Conservation (phyloP, 2,888 invertebrate genomes). For the Eupithecia inturbata region DNA sequence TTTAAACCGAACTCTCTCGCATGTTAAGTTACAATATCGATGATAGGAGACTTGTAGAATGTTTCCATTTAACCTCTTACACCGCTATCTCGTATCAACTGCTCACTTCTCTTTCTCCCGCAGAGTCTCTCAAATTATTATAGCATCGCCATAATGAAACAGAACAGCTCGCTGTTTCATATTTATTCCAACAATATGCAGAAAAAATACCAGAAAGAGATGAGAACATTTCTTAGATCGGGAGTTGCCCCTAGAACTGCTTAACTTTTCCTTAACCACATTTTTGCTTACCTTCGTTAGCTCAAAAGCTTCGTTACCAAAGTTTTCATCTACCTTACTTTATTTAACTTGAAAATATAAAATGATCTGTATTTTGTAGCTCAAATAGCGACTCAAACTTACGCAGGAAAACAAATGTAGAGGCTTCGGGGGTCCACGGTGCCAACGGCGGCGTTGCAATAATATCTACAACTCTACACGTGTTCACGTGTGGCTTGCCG, state of each 20-base stretch:
- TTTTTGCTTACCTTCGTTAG: not conserved
- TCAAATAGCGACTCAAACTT: not conserved
- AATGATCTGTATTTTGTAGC: not conserved
- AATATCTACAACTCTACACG: slow-evolving; percentile 12
- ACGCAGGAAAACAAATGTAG: slow-evolving; percentile 16
- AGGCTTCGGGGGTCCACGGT: slow-evolving; percentile 16
- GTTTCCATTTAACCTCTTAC: not conserved
- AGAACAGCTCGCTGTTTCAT: slow-evolving; percentile 24
- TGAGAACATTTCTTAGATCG: not conserved
- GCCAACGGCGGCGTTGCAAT: slow-evolving; percentile 9
- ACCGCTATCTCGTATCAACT: slow-evolving; percentile 14
- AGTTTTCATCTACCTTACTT: not conserved
- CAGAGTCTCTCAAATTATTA: slow-evolving; percentile 22
- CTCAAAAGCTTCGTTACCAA: too few species aligned
- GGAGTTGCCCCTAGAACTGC: not conserved
- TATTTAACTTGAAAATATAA: not conserved
- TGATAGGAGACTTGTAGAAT: not conserved
- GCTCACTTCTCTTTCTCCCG: not conserved
- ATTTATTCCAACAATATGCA: slow-evolving; percentile 8
- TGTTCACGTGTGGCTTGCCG: slow-evolving; percentile 12
- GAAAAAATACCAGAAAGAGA: not conserved
- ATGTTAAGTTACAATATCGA: not conserved
- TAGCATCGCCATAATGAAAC: slow-evolving; percentile 23
- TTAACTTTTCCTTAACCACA: not conserved
- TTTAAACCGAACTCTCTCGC: not conserved